These are phyloP conservation scores for Macrotis lagotis DNA, from an alignment of 2,113 vertebrate genomes.

Conservation along the genomic window DNA sequence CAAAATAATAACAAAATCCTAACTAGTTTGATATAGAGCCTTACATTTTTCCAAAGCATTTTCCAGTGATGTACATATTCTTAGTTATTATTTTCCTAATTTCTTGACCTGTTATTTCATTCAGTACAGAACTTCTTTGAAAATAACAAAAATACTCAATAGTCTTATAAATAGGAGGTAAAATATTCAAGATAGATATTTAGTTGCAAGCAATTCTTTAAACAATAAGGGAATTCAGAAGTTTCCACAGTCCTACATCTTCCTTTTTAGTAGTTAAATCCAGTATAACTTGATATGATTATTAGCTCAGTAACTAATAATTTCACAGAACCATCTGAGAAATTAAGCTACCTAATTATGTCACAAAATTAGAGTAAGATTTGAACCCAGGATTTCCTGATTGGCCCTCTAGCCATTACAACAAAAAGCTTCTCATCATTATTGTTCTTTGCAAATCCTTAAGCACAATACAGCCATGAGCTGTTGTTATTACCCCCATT, in stretches of 20 bases:
- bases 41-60: neutral
- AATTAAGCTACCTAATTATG: neutral
- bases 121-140: neutral
- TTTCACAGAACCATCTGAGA: neutral
- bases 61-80: neutral
- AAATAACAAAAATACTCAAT: neutral
- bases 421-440: neutral
- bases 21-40: neutral
- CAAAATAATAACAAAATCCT: neutral
- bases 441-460: neutral
- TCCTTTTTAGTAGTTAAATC: neutral
- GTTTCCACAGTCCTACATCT: neutral
- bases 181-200: neutral
- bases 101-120: neutral
- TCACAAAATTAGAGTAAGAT: neutral
- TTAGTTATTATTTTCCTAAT: neutral
- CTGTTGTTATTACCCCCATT: neutral
- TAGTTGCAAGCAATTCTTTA: neutral
- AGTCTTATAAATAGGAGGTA: neutral
- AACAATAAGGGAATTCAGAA: slow-evolving; percentile 12
- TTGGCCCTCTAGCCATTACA: neutral
- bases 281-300: neutral
- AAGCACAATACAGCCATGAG: neutral
- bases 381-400: neutral
- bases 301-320: neutral